A percentile compares a stretch with the other conserved stretches of the same genome.
phyloP scores from a whole-genome alignment of 2,888 invertebrate genomes.

The Vannuccia rotundouncinata region DNA sequence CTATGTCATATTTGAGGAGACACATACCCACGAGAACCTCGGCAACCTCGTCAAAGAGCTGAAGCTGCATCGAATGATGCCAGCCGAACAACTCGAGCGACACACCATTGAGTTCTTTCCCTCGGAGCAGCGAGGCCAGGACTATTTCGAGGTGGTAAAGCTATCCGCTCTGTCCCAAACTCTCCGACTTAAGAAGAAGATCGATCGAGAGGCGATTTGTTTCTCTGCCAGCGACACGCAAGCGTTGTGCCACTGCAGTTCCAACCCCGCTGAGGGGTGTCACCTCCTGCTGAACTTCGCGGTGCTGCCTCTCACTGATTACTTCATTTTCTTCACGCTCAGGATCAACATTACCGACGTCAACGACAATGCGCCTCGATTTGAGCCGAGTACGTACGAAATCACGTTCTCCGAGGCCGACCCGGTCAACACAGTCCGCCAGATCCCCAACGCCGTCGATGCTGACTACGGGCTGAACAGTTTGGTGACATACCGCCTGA shows the following conservation, averaged over 20 bases:
- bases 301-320: background rate
- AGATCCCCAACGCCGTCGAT: background rate
- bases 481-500: background rate
- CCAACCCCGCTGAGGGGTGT: background rate
- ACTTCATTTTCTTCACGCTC: background rate
- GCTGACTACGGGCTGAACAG: background rate
- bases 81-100: background rate
- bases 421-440: background rate
- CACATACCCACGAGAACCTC: background rate
- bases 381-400: background rate
- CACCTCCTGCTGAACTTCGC: background rate
- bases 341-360: background rate
- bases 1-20: background rate
- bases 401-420: background rate
- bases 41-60: background rate
- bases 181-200: background rate
- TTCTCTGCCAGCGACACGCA: background rate
- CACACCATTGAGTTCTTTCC: background rate
- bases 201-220: background rate
- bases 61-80: background rate
- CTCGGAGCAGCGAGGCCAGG: background rate
- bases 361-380: background rate
- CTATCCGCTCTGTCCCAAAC: background rate
- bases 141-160: background rate
- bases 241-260: background rate